These are phyloP conservation scores for Pseudocheirus occidentalis DNA, from an alignment of 2,797 vertebrate species.

Conservation along the genomic window DNA sequence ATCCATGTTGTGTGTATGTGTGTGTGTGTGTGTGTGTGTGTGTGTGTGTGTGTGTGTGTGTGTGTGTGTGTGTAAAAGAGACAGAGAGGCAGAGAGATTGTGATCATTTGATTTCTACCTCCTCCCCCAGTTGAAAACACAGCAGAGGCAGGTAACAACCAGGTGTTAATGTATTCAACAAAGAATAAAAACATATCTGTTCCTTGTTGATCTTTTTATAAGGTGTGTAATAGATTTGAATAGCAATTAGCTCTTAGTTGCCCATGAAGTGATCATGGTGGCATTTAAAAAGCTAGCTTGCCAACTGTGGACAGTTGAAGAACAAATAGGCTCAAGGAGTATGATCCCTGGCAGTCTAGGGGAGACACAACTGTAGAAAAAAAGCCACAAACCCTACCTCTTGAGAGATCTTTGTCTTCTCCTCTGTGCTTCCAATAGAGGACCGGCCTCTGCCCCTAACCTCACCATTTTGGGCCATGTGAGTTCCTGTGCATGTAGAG, in stretches of 20 bases:
- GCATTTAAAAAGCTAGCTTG: background rate
- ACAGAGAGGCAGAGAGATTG: background rate
- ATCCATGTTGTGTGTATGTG: background rate
- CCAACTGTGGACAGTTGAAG: background rate
- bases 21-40: too few relatives aligned
- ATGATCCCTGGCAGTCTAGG: background rate
- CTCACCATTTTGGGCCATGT: slow-evolving; percentile 76
- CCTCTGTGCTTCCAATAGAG: background rate
- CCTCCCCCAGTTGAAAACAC: background rate
- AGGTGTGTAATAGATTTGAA: background rate
- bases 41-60: too few relatives aligned
- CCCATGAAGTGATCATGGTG: background rate
- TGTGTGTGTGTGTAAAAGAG: too few relatives aligned
- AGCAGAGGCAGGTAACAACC: background rate
- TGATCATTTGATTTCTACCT: background rate
- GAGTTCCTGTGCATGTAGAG: slow-evolving; percentile 86
- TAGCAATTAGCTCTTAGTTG: background rate
- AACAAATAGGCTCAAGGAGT: background rate
- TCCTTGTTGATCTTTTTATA: background rate
- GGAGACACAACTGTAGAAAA: background rate
- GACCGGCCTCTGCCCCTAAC: fast-evolving
- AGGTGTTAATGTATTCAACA: background rate
- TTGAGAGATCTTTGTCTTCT: background rate
- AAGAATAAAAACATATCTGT: background rate
- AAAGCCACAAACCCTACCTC: background rate